Evolutionary conservation across 2,888 invertebrate genomes (phyloP).

Genomic region (Malthinus seriepunctatus): DNA sequence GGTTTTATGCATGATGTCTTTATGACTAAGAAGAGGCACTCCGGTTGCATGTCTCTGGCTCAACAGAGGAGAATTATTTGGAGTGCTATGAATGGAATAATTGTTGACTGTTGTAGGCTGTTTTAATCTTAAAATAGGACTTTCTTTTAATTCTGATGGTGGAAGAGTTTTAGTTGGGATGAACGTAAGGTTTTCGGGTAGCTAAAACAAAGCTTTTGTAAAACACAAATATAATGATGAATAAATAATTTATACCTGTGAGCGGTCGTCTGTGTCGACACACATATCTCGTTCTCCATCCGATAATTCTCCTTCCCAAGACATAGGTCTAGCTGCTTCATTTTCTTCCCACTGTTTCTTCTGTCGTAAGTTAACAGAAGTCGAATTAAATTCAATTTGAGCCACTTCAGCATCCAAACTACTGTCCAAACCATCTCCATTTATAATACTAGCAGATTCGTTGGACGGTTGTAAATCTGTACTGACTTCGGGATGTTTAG

Average conservation of each 20-base stretch:
- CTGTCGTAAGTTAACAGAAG: slow-evolving; percentile 48
- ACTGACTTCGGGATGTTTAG: slow-evolving; percentile 32
- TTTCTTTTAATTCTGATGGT: slow-evolving; percentile 50
- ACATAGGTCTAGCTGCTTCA: slow-evolving; percentile 77
- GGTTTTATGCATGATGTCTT: slow-evolving; percentile 59
- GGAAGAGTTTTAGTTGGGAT: slow-evolving; percentile 12
- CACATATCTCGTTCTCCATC: slow-evolving; percentile 70
- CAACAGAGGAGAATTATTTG: slow-evolving; percentile 70
- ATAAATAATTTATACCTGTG: slow-evolving; percentile 25
- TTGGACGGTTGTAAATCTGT: slow-evolving; percentile 24
- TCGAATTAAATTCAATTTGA: slow-evolving; percentile 71
- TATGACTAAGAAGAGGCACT: slow-evolving; percentile 48
- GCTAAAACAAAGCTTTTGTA: slow-evolving; percentile 32
- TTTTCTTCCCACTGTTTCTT: slow-evolving; percentile 50
- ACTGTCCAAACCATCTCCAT: slow-evolving; percentile 60
- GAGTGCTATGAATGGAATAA: slow-evolving; percentile 66
- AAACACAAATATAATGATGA: background rate
- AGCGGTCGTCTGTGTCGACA: slow-evolving; percentile 45
- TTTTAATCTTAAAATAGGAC: slow-evolving; percentile 56
- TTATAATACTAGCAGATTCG: slow-evolving; percentile 13
- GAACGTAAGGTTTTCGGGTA: slow-evolving; percentile 49
- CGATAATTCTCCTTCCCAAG: slow-evolving; percentile 92
- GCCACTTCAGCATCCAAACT: slow-evolving; percentile 80
- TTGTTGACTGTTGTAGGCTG: slow-evolving; percentile 60
- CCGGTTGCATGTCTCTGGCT: slow-evolving; percentile 59